Percentiles rank a stretch among this genome's conserved stretches.
Conservation (phyloP, 1,140 invertebrate species). For the Venturia canescens region DNA sequence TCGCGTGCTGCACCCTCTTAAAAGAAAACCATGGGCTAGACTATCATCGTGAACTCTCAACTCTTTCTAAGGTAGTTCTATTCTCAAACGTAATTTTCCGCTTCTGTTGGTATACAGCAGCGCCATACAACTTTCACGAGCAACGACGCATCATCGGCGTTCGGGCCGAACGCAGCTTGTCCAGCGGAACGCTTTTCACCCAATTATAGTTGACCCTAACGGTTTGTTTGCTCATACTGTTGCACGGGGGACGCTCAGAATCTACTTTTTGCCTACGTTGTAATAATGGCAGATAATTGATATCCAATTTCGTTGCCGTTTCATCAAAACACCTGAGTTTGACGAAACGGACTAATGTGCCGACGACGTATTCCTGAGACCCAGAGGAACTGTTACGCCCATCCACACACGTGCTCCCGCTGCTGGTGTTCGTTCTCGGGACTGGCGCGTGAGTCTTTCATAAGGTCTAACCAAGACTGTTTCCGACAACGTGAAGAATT, state of each 20-base stretch:
- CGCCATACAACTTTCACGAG: conserved; percentile 14
- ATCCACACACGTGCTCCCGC: no score
- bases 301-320: conserved; percentile 63
- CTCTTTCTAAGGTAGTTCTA: not conserved
- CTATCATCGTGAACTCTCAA: not conserved
- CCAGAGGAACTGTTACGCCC: not conserved
- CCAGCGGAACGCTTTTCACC: conserved; percentile 62
- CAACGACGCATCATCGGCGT: conserved; percentile 32
- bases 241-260: conserved; percentile 4
- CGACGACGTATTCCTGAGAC: not conserved
- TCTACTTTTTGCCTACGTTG: conserved; percentile 58
- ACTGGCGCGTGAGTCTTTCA: no score
- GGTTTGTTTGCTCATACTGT: conserved; percentile 62
- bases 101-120: conserved; percentile 7
- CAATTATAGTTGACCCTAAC: conserved; percentile 61
- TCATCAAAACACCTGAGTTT: conserved; percentile 12
- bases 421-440: no score
- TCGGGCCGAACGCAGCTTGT: conserved; percentile 1
- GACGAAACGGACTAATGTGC: not conserved
- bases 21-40: not conserved
- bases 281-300: conserved; percentile 66
- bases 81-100: conserved; percentile 14
- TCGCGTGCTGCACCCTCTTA: not conserved
- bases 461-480: no score
- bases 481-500: no score